These are phyloP conservation scores for Ectropis grisescens DNA, from an alignment of 1,140 invertebrate species.

Conservation along the genomic window DNA sequence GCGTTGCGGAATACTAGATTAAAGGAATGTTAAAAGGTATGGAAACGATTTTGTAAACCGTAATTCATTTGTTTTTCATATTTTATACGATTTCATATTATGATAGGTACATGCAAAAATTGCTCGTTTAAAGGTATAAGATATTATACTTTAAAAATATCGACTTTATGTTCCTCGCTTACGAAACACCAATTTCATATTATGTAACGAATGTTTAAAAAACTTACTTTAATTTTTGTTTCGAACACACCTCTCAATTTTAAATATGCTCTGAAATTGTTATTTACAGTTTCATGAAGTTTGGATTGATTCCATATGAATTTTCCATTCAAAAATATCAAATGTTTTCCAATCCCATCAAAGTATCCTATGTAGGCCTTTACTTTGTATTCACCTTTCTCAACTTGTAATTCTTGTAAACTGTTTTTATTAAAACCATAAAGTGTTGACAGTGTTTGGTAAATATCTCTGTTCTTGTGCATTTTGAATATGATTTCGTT, in stretches of 20 bases:
- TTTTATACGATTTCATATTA: too few species aligned
- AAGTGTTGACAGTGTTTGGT: slow-evolving; percentile 66
- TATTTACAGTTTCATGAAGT: slow-evolving; percentile 69
- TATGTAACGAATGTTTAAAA: too few species aligned
- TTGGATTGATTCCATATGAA: slow-evolving; percentile 68
- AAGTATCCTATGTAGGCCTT: slow-evolving; percentile 69
- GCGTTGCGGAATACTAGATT: too few species aligned
- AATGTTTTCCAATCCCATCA: slow-evolving; percentile 65
- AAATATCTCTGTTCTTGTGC: slow-evolving; percentile 65
- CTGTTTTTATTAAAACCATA: slow-evolving; percentile 55
- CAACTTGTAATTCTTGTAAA: slow-evolving; percentile 63
- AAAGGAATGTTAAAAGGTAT: too few species aligned
- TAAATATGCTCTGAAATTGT: slow-evolving; percentile 27
- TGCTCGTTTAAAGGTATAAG: too few species aligned
- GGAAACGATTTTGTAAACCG: too few species aligned
- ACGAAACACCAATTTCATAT: too few species aligned
- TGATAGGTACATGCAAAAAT: too few species aligned
- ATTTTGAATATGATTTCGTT: slow-evolving; percentile 71
- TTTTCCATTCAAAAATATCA: slow-evolving; percentile 75
- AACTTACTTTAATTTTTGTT: too few species aligned
- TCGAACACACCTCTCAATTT: slow-evolving; percentile 1
- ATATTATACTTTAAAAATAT: too few species aligned
- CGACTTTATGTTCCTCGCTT: too few species aligned
- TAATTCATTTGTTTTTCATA: too few species aligned
- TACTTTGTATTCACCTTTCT: slow-evolving; percentile 66